Base-by-base conservation (phyloP, 2,888 invertebrate genomes). In the Oxytorus armatus region DNA sequence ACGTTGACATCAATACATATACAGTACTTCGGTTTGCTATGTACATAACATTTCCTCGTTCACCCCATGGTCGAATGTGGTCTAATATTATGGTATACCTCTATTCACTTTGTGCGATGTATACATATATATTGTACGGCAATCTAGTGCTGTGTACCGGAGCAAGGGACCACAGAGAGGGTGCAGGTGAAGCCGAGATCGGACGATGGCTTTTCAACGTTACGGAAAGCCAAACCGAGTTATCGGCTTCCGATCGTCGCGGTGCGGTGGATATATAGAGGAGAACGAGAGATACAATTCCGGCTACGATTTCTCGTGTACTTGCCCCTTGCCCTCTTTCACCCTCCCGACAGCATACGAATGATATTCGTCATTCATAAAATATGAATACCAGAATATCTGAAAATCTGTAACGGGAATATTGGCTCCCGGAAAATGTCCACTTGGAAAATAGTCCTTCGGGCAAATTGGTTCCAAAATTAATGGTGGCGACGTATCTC, bases 211-310 rank as follows among this genome's bases (percentile, higher is more conserved):
- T 75, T 74, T 73, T 79, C 79, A 65, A 55, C 65, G 79, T 79
- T 75, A 75, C 79, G 79, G 79, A 79, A 75, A 79, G 72, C 69
- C 79, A 72, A 72, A 80, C 72, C 79, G 55, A 80, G 76, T 80
- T 80, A 80, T 80, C 76, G 79, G 76, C 76, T 80, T 80, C 79
- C 79, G 79, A 80, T 80, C 79, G 76, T n/a, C n/a, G 73, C 51
- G 73, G 16, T 44, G 47, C 29, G 21, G 44, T 65, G 36, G n/a
- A n/a, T n/a, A 66, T 59, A 66, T 39, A 79, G 33, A 69, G 25
- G 42, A 33, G 25, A n/a, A n/a, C 42, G 53, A 49, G 36, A 29
- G 47, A 63, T 25, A 51, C 70, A 44, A 47, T 53, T 70, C 70
- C 8, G 29, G 25, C 51, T 57, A 70, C 59, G 57, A 72, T 76